Percentiles rank a stretch among this genome's conserved stretches.
phyloP scores from a whole-genome alignment of 2,113 vertebrate species.

The Thymallus thymallus region DNA sequence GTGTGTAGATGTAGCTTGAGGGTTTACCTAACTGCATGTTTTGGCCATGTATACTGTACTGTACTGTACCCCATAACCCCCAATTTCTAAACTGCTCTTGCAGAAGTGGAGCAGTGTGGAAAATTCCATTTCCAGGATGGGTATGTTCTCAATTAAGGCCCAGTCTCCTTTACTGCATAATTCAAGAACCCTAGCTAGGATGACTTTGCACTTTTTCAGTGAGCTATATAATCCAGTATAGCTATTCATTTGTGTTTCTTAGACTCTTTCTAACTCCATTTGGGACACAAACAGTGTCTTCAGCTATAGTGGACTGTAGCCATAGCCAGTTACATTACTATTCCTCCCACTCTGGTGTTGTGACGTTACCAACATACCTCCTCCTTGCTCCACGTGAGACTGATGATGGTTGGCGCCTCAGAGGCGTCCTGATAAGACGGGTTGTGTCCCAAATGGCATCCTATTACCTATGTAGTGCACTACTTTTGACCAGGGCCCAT shows the following conservation, averaged over 20 bases:
- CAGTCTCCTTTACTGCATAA: too few relatives aligned
- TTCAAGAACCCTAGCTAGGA: constrained; percentile 26
- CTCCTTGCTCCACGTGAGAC: too few relatives aligned
- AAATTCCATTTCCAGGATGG: constrained; percentile 38
- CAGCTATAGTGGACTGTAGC: too few relatives aligned
- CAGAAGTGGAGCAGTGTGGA: constrained; percentile 17
- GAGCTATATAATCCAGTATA: constrained; percentile 1
- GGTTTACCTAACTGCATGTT: constrained; percentile 23
- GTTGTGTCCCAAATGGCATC: too few relatives aligned
- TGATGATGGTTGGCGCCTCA: too few relatives aligned
- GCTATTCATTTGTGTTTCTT: constrained; percentile 7
- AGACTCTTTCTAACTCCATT: neutral
- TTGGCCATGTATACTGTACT: neutral
- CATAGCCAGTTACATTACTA: too few relatives aligned
- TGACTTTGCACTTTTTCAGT: constrained; percentile 50
- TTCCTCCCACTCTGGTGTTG: too few relatives aligned
- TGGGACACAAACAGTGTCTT: too few relatives aligned
- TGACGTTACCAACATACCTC: too few relatives aligned
- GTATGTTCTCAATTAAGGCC: constrained; percentile 58
- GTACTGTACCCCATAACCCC: neutral
- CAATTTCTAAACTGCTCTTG: constrained; percentile 7
- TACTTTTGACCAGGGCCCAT: too few relatives aligned
- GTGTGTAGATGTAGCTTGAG: neutral
- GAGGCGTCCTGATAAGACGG: too few relatives aligned
- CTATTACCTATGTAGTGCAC: too few relatives aligned